Conservation (phyloP, 2,113 vertebrate genomes). For the Thunnus maccoyii region DNA sequence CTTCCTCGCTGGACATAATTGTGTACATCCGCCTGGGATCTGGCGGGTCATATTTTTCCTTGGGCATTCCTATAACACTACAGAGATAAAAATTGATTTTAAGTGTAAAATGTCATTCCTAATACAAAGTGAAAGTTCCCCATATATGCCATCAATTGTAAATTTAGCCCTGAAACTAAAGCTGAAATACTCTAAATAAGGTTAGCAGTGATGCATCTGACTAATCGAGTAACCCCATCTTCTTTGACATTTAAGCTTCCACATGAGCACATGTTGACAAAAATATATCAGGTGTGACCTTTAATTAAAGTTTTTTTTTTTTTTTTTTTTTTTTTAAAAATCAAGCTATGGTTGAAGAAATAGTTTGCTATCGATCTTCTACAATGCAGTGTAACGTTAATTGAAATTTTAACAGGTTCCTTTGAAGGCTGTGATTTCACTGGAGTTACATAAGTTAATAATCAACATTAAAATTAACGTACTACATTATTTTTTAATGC, state of each 20-base stretch:
- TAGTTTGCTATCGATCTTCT: neutral
- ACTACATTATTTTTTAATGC: neutral
- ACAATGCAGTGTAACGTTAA: neutral
- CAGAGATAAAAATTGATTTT: constrained; percentile 14
- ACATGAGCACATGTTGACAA: neutral
- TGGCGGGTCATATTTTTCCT: constrained; percentile 99
- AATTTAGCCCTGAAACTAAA: neutral
- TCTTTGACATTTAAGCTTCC: neutral
- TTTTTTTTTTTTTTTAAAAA: no score
- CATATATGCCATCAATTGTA: no score
- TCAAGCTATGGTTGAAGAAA: neutral
- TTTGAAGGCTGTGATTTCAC: constrained; percentile 21
- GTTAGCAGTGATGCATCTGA: neutral
- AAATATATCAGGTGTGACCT: no score
- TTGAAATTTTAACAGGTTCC: neutral
- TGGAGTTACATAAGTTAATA: constrained; percentile 62
- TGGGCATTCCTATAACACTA: constrained; percentile 96
- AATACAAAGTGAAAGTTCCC: neutral
- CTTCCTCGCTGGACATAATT: constrained; percentile 98
- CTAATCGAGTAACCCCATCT: neutral
- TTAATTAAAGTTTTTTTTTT: neutral
- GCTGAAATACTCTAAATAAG: neutral
- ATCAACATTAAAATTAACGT: constrained; percentile 11
- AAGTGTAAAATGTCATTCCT: neutral
- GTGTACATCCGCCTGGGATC: constrained; percentile 99